These are phyloP conservation scores for Diachasma alloeum DNA, from an alignment of 1,140 invertebrate species.

Conservation along the genomic window DNA sequence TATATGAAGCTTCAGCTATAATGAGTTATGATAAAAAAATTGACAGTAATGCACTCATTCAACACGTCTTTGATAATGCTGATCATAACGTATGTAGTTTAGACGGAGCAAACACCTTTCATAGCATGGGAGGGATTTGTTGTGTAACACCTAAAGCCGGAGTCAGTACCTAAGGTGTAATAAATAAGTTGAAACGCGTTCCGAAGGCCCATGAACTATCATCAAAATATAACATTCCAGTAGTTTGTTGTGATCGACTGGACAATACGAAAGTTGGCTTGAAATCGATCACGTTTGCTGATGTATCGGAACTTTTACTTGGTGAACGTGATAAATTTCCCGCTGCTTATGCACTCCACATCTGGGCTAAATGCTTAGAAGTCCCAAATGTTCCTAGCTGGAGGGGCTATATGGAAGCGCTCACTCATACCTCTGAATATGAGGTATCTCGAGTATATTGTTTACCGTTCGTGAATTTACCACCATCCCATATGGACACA, in stretches of 20 bases:
- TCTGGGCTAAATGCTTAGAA: conserved; percentile 33
- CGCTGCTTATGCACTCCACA: background rate
- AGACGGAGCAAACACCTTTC: conserved; percentile 11
- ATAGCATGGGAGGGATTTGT: conserved; percentile 30
- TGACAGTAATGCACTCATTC: conserved; percentile 40
- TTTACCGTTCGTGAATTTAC: background rate
- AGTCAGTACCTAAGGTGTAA: conserved; percentile 12
- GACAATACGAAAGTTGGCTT: background rate
- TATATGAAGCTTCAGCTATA: conserved; percentile 54
- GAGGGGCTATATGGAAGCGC: conserved; percentile 32
- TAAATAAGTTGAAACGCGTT: background rate
- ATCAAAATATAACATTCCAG: background rate
- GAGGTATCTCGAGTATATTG: background rate
- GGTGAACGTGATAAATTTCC: background rate
- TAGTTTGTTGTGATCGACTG: background rate
- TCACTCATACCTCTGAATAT: background rate
- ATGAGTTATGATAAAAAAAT: conserved; percentile 35
- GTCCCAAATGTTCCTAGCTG: background rate
- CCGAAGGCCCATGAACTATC: background rate
- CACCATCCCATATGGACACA: background rate
- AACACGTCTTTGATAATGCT: conserved; percentile 53
- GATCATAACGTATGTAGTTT: conserved; percentile 53
- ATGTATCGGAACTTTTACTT: background rate
- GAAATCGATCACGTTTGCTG: background rate
- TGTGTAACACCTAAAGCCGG: conserved; percentile 25